These are phyloP conservation scores for Drosophila repleta DNA, from an alignment of 1,140 invertebrate species.

Conservation along the genomic window DNA sequence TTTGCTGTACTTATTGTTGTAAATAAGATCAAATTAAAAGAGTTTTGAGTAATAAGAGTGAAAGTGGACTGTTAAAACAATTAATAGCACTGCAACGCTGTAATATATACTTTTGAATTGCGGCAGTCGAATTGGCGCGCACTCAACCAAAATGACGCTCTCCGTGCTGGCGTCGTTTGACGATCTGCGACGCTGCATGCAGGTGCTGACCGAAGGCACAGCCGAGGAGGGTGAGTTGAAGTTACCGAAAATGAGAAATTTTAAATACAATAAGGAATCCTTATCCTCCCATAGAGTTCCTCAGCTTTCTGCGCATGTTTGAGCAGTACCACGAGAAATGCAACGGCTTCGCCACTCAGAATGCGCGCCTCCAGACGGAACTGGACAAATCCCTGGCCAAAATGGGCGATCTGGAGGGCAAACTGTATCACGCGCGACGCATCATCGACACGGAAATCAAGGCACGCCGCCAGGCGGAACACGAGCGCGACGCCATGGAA, in stretches of 20 bases:
- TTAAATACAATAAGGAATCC: background rate
- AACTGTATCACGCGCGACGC: conserved; percentile 90
- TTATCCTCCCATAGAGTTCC: conserved; percentile 86
- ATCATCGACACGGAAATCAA: conserved; percentile 91
- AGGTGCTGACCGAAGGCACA: conserved; percentile 87
- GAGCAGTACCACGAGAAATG: conserved; percentile 89
- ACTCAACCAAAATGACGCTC: conserved; percentile 70
- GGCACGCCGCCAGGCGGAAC: conserved; percentile 86
- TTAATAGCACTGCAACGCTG: background rate
- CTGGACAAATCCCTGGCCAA: conserved; percentile 88
- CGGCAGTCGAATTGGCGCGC: conserved; percentile 36
- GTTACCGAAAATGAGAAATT: background rate
- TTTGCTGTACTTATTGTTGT: conserved; percentile 30
- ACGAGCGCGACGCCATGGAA: conserved; percentile 88
- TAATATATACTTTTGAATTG: conserved; percentile 2
- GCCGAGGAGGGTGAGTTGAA: conserved; percentile 87
- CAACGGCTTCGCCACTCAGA: conserved; percentile 87
- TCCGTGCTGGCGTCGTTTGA: conserved; percentile 87
- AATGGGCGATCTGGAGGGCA: conserved; percentile 88
- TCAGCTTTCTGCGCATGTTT: conserved; percentile 88
- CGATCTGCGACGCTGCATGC: conserved; percentile 88
- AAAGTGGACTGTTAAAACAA: background rate
- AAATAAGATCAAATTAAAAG: conserved; percentile 12
- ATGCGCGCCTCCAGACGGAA: conserved; percentile 87
- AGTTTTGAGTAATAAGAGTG: background rate